phyloP scores from a whole-genome alignment of 2,797 vertebrate species.

The Selene dorsalis region DNA sequence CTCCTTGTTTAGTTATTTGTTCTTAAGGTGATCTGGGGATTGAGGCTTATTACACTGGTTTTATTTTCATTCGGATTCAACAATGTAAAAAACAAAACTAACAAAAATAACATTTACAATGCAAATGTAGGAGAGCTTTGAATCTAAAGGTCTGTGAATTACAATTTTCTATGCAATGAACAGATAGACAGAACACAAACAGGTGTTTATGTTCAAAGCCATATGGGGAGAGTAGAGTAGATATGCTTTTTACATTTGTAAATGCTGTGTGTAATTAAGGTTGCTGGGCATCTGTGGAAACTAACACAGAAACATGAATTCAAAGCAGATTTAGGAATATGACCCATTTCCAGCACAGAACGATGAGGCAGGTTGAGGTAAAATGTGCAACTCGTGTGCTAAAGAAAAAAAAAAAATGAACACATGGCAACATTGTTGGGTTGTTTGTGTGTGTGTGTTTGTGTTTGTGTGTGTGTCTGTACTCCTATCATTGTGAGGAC shows the following conservation, averaged over 20 bases:
- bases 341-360: constrained; percentile 10
- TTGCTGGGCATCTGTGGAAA: constrained; percentile 35
- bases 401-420: background rate
- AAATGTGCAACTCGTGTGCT: background rate
- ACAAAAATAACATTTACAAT: constrained; percentile 27
- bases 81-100: too few species aligned
- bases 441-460: background rate
- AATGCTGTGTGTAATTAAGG: constrained; percentile 51
- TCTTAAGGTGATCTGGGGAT: constrained; percentile 9
- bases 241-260: constrained; percentile 25
- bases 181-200: constrained; percentile 5
- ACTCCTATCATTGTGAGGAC: too few species aligned
- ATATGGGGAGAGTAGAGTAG: constrained; percentile 17
- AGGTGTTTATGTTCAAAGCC: constrained; percentile 46
- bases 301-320: constrained; percentile 32
- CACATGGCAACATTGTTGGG: background rate
- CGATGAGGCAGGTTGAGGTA: constrained; percentile 10
- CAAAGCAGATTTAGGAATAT: constrained; percentile 28
- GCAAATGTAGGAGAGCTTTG: constrained; percentile 23
- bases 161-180: constrained; percentile 6
- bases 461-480: background rate
- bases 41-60: background rate
- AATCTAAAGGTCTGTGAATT: constrained; percentile 21
- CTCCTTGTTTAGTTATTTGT: constrained; percentile 13
- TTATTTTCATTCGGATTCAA: background rate